Base-by-base conservation (phyloP, 2,797 vertebrate genomes). In the Sebastes hopkinsi region DNA sequence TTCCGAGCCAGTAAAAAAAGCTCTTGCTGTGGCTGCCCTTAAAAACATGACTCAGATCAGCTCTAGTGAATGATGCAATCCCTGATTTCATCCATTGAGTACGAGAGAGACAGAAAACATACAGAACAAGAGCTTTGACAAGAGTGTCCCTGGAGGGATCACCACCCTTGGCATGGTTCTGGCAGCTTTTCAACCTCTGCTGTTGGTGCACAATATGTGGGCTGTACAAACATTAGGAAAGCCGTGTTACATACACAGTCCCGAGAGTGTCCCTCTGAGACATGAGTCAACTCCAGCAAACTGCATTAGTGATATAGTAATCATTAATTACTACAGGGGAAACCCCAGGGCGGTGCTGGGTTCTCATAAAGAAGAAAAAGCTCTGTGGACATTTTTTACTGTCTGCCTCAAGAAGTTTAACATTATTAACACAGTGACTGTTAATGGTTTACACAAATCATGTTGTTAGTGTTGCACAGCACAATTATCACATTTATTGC, bases 91-190 rank as follows among this genome's bases (percentile, higher is more conserved):
- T 77, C 74, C 55, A 65, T 55, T 2, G 23, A 56, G 73, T n/a
- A 55, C 4, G 13, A 69, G 34, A 66, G 29, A 66, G 29, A 54
- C 8, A 77, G 54, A 67, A 54, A 82, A 74, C 78, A 82, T 67
- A 67, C 22, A 67, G 84, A 82, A 82, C 76, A 76, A 82, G 32
- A 71, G 42, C 29, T 70, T 38, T 46, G 70, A 74, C 89, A 82
- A 55, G 20, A 74, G 16, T 5, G 13, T 69, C 82, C 32, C 69
- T 9, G 32, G 46, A 80, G 67, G 67, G 64, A 74, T 76, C 78
- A 25, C 29, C 11, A 50, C 73, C 67, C 72, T 61, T 56, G 38
- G 2, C 23, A 8, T 36, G 34, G 18, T 50, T 30, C 74, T 85
- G 83, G 64, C 72, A 88, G 67, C 67, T 54, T 75, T 66, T 73